Evolutionary conservation across 2,888 invertebrate species (phyloP).

Genomic region (Hesperia comma): DNA sequence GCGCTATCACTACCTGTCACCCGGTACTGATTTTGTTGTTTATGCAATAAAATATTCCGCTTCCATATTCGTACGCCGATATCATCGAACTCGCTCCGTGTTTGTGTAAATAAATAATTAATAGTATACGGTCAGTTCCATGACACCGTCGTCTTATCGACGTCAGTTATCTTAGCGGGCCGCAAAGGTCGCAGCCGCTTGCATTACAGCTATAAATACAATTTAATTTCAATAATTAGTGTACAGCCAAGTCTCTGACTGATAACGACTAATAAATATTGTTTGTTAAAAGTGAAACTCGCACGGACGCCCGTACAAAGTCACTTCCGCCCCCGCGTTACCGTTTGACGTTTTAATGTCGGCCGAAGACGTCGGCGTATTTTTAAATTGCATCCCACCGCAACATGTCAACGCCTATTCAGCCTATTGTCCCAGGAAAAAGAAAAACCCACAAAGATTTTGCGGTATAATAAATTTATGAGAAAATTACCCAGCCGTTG

Average conservation of each 20-base stretch:
- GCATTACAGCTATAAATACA: conserved; percentile 75
- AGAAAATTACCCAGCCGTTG: conserved; percentile 75
- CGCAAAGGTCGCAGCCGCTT: conserved; percentile 62
- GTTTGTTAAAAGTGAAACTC: conserved; percentile 66
- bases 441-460: conserved; percentile 67
- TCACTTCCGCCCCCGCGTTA: conserved; percentile 66
- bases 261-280: conserved; percentile 69
- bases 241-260: conserved; percentile 78
- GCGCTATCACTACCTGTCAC: conserved; percentile 58
- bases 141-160: conserved; percentile 67
- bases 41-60: conserved; percentile 45
- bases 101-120: conserved; percentile 57
- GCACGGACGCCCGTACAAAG: conserved; percentile 61
- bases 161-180: conserved; percentile 64
- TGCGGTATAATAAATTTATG: conserved; percentile 77
- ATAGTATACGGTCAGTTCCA: conserved; percentile 70
- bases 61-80: conserved; percentile 40
- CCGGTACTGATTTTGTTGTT: conserved; percentile 58
- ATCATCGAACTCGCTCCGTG: conserved; percentile 54
- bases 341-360: conserved; percentile 57
- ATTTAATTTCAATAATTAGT: conserved; percentile 80
- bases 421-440: conserved; percentile 61
- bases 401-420: conserved; percentile 80
- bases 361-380: conserved; percentile 62
- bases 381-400: conserved; percentile 70